Base-by-base conservation (phyloP, 1,140 invertebrate species). In the Drosophila kikkawai region DNA sequence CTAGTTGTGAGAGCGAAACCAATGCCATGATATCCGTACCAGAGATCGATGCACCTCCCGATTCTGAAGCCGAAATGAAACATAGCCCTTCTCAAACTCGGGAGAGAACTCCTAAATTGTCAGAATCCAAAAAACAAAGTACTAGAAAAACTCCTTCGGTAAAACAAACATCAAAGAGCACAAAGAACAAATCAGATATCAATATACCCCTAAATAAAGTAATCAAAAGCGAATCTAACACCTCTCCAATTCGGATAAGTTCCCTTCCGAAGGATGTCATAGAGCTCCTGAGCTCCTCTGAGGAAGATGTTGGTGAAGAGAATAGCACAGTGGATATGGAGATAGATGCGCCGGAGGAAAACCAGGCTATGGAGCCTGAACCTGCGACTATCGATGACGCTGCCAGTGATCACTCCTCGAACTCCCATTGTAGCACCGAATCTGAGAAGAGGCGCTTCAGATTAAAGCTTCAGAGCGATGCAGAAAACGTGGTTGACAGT, bases 401-500 rank as follows among this genome's bases (percentile, higher is more conserved):
- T 12, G 59, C 17, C 29, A 85, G 61, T 39, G 57, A 86, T 47
- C 17, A 73, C 11, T 80, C 66, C 7, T 34, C 15, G 9, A 48
- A 36, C 7, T 85, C 83, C 1, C 41, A 58, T 5, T 48, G 56
- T 15, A 82, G 73, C 57, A 56, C 8, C 12, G 63, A 59, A 0
- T 88, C 77, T 7, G 53, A 51, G 4, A 66, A 64, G 17, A 60
- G 65, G 29, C 78, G 81, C 17, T 75, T 74, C 7, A 69, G 44
- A 11, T 44, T 69, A 1, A 84, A 91, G 37, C 64, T 91, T 1
- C 69, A 73, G 22, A 63, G 42, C 22, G 75, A 85, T 59, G 75
- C 80, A 0, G 74, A 82, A 45, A 71, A 80, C 37, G 71, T 92
- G 7, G 67, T 92, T 4, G 71, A 80, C 29, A 91, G 78, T 26